phyloP scores from a whole-genome alignment of 2,113 vertebrate genomes.

The Lanius ludovicianus region DNA sequence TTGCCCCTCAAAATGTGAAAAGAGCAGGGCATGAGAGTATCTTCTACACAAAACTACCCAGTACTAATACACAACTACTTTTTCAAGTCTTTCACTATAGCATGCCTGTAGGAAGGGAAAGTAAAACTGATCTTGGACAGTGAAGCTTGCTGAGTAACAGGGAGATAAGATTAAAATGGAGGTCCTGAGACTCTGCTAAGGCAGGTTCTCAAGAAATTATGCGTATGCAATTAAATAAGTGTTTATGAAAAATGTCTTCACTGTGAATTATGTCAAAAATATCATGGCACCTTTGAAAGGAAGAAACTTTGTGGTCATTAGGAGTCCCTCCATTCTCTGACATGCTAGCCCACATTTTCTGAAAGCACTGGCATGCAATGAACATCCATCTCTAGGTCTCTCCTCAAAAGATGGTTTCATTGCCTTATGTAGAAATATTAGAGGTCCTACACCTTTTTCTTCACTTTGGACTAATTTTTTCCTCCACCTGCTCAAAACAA shows the following conservation, averaged over 20 bases:
- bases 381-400: no score
- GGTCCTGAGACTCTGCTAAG: not conserved
- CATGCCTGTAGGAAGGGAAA: not conserved
- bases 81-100: not conserved
- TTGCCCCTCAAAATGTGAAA: not conserved
- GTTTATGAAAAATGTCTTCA: not conserved
- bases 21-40: not conserved
- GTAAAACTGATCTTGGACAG: not conserved
- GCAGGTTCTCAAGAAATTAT: not conserved
- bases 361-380: not conserved
- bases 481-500: not conserved
- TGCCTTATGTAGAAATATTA: not conserved
- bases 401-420: not conserved
- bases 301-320: not conserved
- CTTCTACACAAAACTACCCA: not conserved
- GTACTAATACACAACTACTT: not conserved
- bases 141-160: not conserved
- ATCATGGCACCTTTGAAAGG: not conserved
- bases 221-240: not conserved
- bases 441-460: not conserved
- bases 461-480: not conserved
- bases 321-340: not conserved
- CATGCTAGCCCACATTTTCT: not conserved
- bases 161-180: not conserved
- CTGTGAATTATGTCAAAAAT: not conserved